Conservation (phyloP, 2,888 invertebrate species). For the Latrodectus hesperus region DNA sequence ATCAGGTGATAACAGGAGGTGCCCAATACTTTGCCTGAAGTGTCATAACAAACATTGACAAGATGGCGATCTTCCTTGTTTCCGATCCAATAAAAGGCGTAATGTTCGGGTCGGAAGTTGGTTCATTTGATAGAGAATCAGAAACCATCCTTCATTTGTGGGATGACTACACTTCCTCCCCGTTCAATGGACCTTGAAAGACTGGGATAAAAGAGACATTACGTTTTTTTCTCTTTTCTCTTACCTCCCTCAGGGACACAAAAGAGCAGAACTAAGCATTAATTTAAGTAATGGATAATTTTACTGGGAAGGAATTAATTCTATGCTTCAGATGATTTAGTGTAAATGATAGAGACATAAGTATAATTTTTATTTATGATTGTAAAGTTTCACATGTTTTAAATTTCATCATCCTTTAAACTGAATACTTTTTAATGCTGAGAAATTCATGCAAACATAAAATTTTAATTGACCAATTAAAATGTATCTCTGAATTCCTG, state of each 20-base stretch:
- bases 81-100: constrained; percentile 6
- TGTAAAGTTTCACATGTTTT: too few species aligned
- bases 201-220: constrained; percentile 13
- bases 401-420: too few species aligned
- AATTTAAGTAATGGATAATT: neutral
- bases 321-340: too few species aligned
- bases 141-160: constrained; percentile 29
- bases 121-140: constrained; percentile 4
- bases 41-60: constrained; percentile 7
- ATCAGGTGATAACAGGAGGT: too few species aligned
- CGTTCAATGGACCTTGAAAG: neutral
- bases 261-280: neutral
- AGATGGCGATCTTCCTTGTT: neutral
- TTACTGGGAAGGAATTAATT: neutral
- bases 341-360: too few species aligned
- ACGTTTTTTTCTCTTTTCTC: constrained; percentile 8
- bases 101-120: neutral
- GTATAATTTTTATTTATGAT: too few species aligned
- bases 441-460: too few species aligned
- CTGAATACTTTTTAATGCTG: too few species aligned
- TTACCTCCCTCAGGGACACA: neutral
- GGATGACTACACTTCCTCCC: neutral
- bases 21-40: neutral
- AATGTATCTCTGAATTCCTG: too few species aligned
- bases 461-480: too few species aligned